Evolutionary conservation across 2,888 invertebrate genomes (phyloP), one percentile per base, ranked within the genome.

Genomic region (Hartigia nigra): DNA sequence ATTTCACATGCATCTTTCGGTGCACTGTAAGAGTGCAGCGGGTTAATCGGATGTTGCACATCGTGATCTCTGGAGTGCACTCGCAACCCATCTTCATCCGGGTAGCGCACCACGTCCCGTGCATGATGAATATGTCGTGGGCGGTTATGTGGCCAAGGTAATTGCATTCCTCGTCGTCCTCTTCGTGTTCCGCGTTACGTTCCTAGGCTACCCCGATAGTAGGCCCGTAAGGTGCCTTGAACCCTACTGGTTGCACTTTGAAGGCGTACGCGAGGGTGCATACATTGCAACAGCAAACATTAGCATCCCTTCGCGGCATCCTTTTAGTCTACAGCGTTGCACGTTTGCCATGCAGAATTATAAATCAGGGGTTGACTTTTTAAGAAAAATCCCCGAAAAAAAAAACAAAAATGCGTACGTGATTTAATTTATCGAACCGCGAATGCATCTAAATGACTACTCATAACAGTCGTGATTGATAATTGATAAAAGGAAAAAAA

Each of bases 241-340:
- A 32, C 72, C 72, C 72, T 34, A 31, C 32, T 31, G 79, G 80
- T 80, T 83, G 85, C 86, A 85, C 83, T 84, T 86, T 80, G 81
- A 74, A 12, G 34, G 23, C 12, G 31, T 72, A 79, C 81, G 77
- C 80, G 85, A 88, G 90, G 89, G 90, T 90, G 90, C 89, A 90
- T 90, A 90, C 87, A 90, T 90, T 88, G 88, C 86, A 83, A 87
- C 85, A 80, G 87, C 88, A 88, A 88, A 88, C 88, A 89, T 80
- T 72, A 72, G 72, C 72, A 34, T 72, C 72, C 32, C 72, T 55
- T 55, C 2, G 55, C 55, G 23, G 9, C 55, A 55, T 23, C 55
- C 55, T 55, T 55, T 55, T 55, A 23, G 55, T 55, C 55, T 55
- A 23, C 55, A 23, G 9, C 23, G 55, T 9, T 55, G 55, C 55